Evolutionary conservation across 2,113 vertebrate species (phyloP).

Genomic region (Nothobranchius kuhntae): DNA sequence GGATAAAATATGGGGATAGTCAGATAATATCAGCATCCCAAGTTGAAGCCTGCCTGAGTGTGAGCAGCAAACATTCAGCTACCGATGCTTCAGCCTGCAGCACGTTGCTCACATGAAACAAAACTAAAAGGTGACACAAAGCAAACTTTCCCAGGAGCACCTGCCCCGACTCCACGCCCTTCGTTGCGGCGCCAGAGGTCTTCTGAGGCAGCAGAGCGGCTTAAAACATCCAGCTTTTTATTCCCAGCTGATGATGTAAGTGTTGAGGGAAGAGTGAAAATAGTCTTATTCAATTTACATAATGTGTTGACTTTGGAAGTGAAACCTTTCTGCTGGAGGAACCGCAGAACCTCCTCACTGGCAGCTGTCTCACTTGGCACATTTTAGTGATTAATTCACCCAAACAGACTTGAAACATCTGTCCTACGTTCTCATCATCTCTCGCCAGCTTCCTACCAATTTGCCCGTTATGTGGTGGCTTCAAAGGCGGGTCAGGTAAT

Average conservation of each 20-base stretch:
- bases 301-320: conserved; percentile 78
- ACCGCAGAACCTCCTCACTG: conserved; percentile 52
- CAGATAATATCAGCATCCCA: not conserved
- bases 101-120: not conserved
- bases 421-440: conserved; percentile 53
- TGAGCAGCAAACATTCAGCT: conserved; percentile 5
- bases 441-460: conserved; percentile 1
- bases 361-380: conserved; percentile 61
- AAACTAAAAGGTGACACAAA: conserved; percentile 5
- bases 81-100: not conserved
- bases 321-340: conserved; percentile 55
- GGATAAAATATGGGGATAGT: not conserved
- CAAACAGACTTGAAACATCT: conserved; percentile 67
- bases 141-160: conserved; percentile 44
- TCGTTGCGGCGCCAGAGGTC: conserved; percentile 15
- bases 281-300: conserved; percentile 72
- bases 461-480: conserved; percentile 12
- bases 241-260: conserved; percentile 74
- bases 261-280: conserved; percentile 61
- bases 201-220: conserved; percentile 31
- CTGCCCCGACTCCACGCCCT: conserved; percentile 29
- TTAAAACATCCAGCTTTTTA: conserved; percentile 50
- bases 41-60: not conserved
- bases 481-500: conserved; percentile 50
- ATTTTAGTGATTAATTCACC: conserved; percentile 72